Percentiles rank a stretch among this genome's conserved stretches.
Evolutionary conservation across 2,797 vertebrate species (phyloP).

Genomic region (Natrix natrix): DNA sequence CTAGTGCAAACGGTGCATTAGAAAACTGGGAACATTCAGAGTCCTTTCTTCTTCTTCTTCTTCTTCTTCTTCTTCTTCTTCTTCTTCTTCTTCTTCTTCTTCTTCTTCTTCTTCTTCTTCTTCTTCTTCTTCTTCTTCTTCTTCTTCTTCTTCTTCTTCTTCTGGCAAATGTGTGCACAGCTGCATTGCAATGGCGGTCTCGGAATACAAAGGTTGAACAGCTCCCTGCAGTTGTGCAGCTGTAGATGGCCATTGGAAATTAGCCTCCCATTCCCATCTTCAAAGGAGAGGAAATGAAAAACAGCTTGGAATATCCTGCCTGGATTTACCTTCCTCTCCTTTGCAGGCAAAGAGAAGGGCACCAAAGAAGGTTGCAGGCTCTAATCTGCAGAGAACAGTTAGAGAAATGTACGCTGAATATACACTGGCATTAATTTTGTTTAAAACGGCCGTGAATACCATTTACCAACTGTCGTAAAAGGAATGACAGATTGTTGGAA

Average conservation of each 20-base stretch:
- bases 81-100: too few relatives aligned
- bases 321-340: neutral
- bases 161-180: neutral
- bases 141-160: neutral
- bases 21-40: neutral
- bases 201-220: neutral
- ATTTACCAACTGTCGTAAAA: neutral
- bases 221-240: neutral
- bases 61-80: too few relatives aligned
- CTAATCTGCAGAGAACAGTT: neutral
- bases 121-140: too few relatives aligned
- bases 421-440: neutral
- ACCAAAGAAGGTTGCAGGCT: neutral
- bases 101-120: neutral
- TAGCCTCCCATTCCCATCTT: neutral
- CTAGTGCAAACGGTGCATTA: neutral
- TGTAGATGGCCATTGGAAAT: neutral
- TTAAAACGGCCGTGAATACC: neutral
- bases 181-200: neutral
- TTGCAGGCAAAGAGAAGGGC: neutral
- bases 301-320: neutral
- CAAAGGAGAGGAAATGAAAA: neutral
- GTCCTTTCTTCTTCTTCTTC: neutral
- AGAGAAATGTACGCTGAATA: neutral
- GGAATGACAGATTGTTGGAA: neutral